These are phyloP conservation scores for Cervus canadensis DNA, from an alignment of 2,113 vertebrate species.

Conservation along the genomic window DNA sequence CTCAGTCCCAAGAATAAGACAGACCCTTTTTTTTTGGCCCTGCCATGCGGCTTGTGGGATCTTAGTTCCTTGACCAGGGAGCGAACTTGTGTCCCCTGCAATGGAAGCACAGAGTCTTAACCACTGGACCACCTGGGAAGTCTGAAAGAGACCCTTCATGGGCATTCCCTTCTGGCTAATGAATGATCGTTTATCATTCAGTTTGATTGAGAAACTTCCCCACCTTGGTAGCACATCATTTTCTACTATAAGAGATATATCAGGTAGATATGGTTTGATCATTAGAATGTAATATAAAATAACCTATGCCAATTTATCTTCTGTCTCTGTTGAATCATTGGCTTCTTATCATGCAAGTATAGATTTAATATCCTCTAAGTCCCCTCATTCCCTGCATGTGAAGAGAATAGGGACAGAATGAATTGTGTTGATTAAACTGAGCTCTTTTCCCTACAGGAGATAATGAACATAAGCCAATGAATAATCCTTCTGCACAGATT, in stretches of 20 bases:
- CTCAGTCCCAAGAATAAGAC: not conserved
- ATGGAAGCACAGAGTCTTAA: not conserved
- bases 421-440: slow-evolving; percentile 76
- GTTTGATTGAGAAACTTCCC: not conserved
- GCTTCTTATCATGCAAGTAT: not conserved
- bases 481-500: slow-evolving; percentile 85
- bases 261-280: not conserved
- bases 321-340: not conserved
- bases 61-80: not conserved
- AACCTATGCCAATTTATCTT: not conserved
- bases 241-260: not conserved
- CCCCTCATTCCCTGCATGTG: slow-evolving; percentile 53
- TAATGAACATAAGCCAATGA: slow-evolving; percentile 85
- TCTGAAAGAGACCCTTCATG: not conserved
- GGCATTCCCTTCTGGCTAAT: not conserved
- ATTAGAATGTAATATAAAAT: not conserved
- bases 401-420: slow-evolving; percentile 59
- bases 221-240: not conserved
- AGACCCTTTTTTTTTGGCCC: not conserved
- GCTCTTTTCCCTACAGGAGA: slow-evolving; percentile 85
- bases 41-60: not conserved
- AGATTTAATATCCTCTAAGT: not conserved
- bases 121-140: not conserved
- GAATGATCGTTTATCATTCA: not conserved
- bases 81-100: not conserved